Base-by-base conservation (phyloP, 2,113 vertebrate species). In the Passer montanus region DNA sequence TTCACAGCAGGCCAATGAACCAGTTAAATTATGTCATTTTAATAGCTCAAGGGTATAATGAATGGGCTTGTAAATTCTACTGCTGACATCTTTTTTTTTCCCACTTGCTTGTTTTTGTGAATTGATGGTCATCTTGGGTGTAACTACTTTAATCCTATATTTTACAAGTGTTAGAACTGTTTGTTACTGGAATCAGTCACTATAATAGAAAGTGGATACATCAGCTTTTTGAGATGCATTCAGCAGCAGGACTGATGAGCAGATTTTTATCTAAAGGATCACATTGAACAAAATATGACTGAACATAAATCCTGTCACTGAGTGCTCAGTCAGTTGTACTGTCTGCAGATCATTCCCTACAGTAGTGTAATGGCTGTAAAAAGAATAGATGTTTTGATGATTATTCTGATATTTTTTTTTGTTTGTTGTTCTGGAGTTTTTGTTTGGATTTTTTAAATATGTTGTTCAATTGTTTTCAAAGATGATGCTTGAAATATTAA, bases 241-340 rank as follows among this genome's bases (percentile, higher is more conserved):
- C 70, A 97, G 92, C 92, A 91, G 97, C 97, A 98, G 97, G 95
- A 98, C 98, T 95, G 97, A 97, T 97, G 96, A 93, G 97, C 98
- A 98, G 98, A 98, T 98, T 98, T 98, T 98, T 98, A 98, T 98
- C 98, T 97, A 82, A 86, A 96, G 91, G 91, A 90, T 90, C 84
- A 92, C 93, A 64, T 73, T 93, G 76, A 95, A 93, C 68, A 73
- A 94, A 94, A 94, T 95, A 94, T 95, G 94, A 97, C 86, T 97
- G 96, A 97, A 97, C 91, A 94, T 98, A 97, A 97, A 98, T 98
- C 98, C 97, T 97, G 82, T 97, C 97, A 97, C 97, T 98, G 98
- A 98, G 96, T 97, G 97, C 97, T 98, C 98, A 98, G 98, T 97
- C 97, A 95, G 97, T 98, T 96, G 93, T 98, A 97, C 98, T 97